Percentiles rank a stretch among this genome's conserved stretches.
phyloP scores from a whole-genome alignment of 2,113 vertebrate genomes.

The cattle (Bos taurus) region ARS-UCD2.0 NC_037335.1:64673001-64673500 shows the following conservation, averaged over 20 bases:
- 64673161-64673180: background rate
- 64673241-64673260: background rate
- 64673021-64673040: background rate
- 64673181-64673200: background rate
- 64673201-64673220: background rate
- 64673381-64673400: background rate
- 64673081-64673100: background rate
- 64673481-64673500: background rate
- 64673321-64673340: background rate
- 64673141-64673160: background rate
- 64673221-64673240: background rate
- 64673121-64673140: background rate
- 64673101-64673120: background rate
- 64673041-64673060: background rate
- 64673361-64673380: background rate
- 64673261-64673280: background rate
- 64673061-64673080: background rate
- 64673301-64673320: background rate
- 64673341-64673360: background rate
- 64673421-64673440: background rate
- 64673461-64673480: background rate
- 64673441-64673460: background rate
- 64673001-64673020: background rate
- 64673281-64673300: background rate
- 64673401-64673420: background rate